Evolutionary conservation across 2,113 vertebrate species (phyloP).

Genomic region (Brachypteracias leptosomus): DNA sequence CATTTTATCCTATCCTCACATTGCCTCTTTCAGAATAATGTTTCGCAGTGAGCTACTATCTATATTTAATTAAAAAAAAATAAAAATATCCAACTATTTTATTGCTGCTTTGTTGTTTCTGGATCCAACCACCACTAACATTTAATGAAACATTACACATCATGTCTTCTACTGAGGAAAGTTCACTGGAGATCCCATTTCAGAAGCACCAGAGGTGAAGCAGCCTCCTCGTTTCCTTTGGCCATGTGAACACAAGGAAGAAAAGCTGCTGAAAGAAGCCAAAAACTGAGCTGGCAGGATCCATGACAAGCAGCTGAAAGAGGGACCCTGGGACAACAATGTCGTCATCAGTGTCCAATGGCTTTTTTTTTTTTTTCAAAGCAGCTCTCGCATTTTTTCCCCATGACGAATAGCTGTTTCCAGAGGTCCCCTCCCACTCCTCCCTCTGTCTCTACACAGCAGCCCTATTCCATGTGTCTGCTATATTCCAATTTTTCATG

Average conservation of each 20-base stretch:
- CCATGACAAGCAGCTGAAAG: conserved; percentile 25
- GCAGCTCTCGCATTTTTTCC: background rate
- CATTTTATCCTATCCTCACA: background rate
- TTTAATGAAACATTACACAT: background rate
- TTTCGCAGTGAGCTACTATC: background rate
- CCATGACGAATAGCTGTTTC: background rate
- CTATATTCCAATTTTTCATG: background rate
- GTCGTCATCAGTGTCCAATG: background rate
- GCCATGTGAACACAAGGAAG: background rate
- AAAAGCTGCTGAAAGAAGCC: conserved; percentile 6
- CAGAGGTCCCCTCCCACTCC: conserved; percentile 2
- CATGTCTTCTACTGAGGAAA: background rate
- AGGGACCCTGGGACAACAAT: background rate
- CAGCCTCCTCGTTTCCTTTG: background rate
- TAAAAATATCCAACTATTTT: background rate
- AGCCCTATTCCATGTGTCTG: background rate
- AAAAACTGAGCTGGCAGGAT: conserved; percentile 5
- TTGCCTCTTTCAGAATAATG: background rate
- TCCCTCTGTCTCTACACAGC: background rate
- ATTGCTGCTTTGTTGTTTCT: background rate
- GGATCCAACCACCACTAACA: background rate
- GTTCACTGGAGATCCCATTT: background rate
- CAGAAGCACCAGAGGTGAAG: background rate
- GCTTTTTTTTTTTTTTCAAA: background rate
- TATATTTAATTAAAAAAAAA: background rate